Conservation (phyloP, 2,797 vertebrate species). For the Eremophila alpestris region DNA sequence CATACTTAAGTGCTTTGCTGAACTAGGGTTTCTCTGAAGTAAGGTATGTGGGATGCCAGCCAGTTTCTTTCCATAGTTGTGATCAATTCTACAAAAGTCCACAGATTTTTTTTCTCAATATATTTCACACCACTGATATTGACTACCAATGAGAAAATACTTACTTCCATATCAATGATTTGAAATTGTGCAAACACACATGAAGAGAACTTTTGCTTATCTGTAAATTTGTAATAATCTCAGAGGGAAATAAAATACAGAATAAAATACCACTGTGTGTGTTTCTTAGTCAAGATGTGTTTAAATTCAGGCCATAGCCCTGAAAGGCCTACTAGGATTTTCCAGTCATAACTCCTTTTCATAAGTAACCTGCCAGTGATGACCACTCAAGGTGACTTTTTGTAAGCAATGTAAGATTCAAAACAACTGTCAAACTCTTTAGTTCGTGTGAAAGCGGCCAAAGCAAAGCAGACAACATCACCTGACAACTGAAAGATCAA, state of each 20-base stretch:
- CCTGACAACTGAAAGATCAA: background rate
- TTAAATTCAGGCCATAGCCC: background rate
- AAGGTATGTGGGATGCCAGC: conserved; percentile 20
- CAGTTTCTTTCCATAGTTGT: conserved; percentile 7
- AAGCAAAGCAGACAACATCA: background rate
- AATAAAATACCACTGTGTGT: background rate
- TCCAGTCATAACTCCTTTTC: background rate
- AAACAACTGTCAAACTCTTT: background rate
- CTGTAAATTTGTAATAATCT: background rate
- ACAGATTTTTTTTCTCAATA: background rate
- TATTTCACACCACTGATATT: background rate
- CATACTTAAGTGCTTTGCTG: conserved; percentile 41
- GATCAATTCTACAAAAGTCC: background rate
- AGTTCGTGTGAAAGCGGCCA: background rate
- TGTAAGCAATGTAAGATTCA: background rate
- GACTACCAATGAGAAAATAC: background rate
- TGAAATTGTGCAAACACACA: background rate
- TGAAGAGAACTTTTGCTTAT: background rate
- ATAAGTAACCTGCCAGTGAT: background rate
- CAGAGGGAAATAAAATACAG: background rate
- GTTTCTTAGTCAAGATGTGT: background rate
- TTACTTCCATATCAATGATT: background rate
- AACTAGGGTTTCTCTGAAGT: conserved; percentile 41
- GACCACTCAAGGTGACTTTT: background rate
- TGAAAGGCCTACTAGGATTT: background rate